Evolutionary conservation across 2,888 invertebrate genomes (phyloP).

Genomic region (Lamellibrachia satsuma): DNA sequence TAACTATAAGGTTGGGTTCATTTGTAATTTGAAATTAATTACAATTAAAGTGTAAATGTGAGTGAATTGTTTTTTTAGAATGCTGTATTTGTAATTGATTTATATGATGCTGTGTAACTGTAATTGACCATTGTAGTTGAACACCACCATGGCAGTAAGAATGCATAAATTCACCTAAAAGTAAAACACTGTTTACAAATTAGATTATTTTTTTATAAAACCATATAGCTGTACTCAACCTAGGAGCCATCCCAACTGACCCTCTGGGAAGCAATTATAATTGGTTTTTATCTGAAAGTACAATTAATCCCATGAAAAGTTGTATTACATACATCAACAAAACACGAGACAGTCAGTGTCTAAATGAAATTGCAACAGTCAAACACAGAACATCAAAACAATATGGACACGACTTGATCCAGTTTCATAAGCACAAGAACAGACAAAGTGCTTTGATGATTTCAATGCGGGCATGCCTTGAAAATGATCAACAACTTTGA

Average conservation of each 20-base stretch:
- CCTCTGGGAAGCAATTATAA: background rate
- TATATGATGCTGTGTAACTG: too few relatives aligned
- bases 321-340: background rate
- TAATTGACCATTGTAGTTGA: too few relatives aligned
- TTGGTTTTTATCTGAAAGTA: background rate
- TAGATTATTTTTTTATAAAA: too few relatives aligned
- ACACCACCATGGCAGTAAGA: too few relatives aligned
- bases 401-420: background rate
- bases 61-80: too few relatives aligned
- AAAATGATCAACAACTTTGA: background rate
- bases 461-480: background rate
- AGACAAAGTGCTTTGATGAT: background rate
- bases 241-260: too few relatives aligned
- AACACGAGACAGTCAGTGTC: background rate
- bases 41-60: too few relatives aligned
- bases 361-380: background rate
- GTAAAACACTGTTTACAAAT: too few relatives aligned
- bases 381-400: background rate
- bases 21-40: background rate
- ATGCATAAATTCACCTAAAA: too few relatives aligned
- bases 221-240: too few relatives aligned
- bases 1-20: background rate
- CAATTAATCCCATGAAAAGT: background rate
- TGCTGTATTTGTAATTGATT: too few relatives aligned
- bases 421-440: background rate